A percentile compares a stretch with the other conserved stretches of the same genome.
Conservation (phyloP, 2,797 vertebrate species). For the Chaenodraco wilsoni region DNA sequence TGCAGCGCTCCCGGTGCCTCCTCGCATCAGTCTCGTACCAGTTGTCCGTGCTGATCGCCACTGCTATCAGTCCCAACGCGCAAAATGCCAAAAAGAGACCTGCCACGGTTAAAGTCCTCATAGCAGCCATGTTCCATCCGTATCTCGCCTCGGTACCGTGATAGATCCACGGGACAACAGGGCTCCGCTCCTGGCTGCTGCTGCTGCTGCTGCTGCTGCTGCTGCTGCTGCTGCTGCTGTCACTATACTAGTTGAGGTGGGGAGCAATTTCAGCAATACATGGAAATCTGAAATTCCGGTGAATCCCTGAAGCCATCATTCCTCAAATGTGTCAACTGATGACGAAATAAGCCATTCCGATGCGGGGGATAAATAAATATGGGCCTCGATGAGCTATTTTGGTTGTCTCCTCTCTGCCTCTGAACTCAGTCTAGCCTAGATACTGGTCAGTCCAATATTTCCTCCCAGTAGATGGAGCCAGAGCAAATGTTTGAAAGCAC, state of each 20-base stretch:
- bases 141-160: slow-evolving; percentile 62
- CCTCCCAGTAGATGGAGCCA: slow-evolving; percentile 81
- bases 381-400: slow-evolving; percentile 67
- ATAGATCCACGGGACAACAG: slow-evolving; percentile 72
- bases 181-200: slow-evolving; percentile 58
- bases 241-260: slow-evolving; percentile 59
- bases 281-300: slow-evolving; percentile 44
- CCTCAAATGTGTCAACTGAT: slow-evolving; percentile 24
- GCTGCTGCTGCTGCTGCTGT: slow-evolving; percentile 41
- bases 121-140: slow-evolving; percentile 89
- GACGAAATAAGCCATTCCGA: slow-evolving; percentile 29
- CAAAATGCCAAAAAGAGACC: slow-evolving; percentile 90
- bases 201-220: too few relatives aligned
- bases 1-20: slow-evolving; percentile 91
- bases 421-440: slow-evolving; percentile 73
- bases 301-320: slow-evolving; percentile 45
- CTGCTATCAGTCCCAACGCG: slow-evolving; percentile 88
- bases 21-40: slow-evolving; percentile 95
- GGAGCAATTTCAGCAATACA: slow-evolving; percentile 54
- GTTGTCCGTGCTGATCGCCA: slow-evolving; percentile 91
- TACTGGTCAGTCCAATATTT: slow-evolving; percentile 56
- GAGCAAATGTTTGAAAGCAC: slow-evolving; percentile 60
- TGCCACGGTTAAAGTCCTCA: slow-evolving; percentile 91
- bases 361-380: slow-evolving; percentile 37
- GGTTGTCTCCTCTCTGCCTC: slow-evolving; percentile 68